These are phyloP conservation scores for Rana temporaria DNA, from an alignment of 2,113 vertebrate species.

Conservation along the genomic window DNA sequence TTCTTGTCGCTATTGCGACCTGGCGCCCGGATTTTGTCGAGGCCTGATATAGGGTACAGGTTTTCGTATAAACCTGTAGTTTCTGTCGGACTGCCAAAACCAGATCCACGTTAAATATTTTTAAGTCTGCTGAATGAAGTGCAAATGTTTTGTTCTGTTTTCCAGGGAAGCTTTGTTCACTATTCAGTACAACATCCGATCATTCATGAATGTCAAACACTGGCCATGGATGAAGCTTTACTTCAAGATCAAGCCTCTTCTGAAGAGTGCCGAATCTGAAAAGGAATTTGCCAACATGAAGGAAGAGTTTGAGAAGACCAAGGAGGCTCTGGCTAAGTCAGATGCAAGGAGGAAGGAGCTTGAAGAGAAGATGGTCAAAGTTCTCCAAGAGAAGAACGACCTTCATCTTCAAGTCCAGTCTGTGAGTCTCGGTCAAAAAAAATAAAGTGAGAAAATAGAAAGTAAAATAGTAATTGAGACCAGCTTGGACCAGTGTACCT, in stretches of 20 bases:
- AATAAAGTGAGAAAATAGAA: too few relatives aligned
- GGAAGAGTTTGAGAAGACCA: constrained; percentile 84
- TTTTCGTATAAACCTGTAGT: too few relatives aligned
- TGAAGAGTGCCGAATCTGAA: constrained; percentile 82
- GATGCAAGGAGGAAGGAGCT: constrained; percentile 83
- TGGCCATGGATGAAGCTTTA: constrained; percentile 95
- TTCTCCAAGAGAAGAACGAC: constrained; percentile 84
- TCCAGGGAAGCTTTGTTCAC: constrained; percentile 79
- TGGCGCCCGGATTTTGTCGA: too few relatives aligned
- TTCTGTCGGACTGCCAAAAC: too few relatives aligned
- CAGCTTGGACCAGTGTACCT: too few relatives aligned
- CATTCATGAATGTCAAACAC: constrained; percentile 91
- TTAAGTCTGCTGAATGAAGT: too few relatives aligned
- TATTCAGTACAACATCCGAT: constrained; percentile 85
- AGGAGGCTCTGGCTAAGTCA: constrained; percentile 83
- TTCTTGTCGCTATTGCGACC: too few relatives aligned
- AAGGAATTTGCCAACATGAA: constrained; percentile 86
- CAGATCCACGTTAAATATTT: too few relatives aligned
- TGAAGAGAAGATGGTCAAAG: constrained; percentile 83
- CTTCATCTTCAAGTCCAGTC: constrained; percentile 78
- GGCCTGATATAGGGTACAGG: too few relatives aligned
- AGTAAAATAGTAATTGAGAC: too few relatives aligned
- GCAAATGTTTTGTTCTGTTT: background rate
- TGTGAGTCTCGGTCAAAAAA: constrained; percentile 61
- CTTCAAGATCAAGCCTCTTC: constrained; percentile 86